A percentile compares a stretch with the other conserved stretches of the same genome.
Evolutionary conservation across 92 coral and sea anemone genomes (phyloP).

Genomic region (Umimayanthus kanabou): DNA sequence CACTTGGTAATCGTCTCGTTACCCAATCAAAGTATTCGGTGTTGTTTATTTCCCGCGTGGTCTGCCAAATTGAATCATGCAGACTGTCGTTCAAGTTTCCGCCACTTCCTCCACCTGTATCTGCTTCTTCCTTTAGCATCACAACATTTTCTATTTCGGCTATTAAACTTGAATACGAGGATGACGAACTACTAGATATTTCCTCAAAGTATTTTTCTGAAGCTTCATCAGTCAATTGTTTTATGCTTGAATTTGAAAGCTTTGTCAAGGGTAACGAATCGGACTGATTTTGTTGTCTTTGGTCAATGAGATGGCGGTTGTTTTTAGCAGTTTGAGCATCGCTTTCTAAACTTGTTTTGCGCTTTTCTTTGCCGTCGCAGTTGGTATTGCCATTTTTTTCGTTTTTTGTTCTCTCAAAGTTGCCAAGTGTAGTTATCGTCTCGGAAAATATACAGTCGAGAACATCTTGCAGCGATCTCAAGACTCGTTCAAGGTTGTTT

Average conservation of each 20-base stretch:
- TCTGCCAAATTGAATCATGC: background rate
- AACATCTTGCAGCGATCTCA: conserved; percentile 32
- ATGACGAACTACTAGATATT: conserved; percentile 23
- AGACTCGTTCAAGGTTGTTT: conserved; percentile 23
- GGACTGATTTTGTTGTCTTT: background rate
- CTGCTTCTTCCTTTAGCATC: background rate
- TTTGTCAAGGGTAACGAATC: background rate
- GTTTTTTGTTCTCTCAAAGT: background rate
- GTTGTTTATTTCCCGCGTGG: background rate
- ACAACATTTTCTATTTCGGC: conserved; percentile 20
- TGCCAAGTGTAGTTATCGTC: conserved; percentile 38
- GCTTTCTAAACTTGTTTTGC: background rate
- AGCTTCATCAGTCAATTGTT: background rate
- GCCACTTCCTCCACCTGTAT: background rate
- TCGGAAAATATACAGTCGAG: conserved; percentile 36
- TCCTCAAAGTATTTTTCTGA: background rate
- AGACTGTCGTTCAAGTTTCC: background rate
- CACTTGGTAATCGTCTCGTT: background rate
- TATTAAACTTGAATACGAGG: conserved; percentile 38
- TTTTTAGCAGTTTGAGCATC: background rate
- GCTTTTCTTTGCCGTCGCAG: background rate
- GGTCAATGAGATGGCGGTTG: background rate
- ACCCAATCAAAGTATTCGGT: background rate
- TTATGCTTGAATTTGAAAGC: background rate
- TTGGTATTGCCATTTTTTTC: background rate